Base-by-base conservation (phyloP, 2,888 invertebrate genomes). In the Nudaria mundana region DNA sequence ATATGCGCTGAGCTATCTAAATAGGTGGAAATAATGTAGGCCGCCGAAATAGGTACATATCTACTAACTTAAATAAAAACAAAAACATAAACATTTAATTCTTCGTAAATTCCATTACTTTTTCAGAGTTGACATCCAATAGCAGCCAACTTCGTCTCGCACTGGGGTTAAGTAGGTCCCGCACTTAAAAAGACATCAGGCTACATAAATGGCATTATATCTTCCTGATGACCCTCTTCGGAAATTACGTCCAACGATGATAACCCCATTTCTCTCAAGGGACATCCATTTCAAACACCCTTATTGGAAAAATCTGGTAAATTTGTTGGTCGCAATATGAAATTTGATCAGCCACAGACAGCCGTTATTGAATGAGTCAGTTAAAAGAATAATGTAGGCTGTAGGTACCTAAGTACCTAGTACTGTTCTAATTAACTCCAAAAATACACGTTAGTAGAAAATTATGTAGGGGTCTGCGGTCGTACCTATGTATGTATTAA, bases 101-200 rank as follows among this genome's bases (percentile, higher is more conserved):
- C n/a, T n/a, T n/a, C n/a, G n/a, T n/a, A n/a, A n/a, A n/a, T n/a
- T n/a, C n/a, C n/a, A n/a, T n/a, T n/a, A n/a, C n/a, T n/a, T n/a
- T n/a, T n/a, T n/a, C n/a, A n/a, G n/a, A n/a, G n/a, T n/a, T n/a
- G n/a, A n/a, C n/a, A n/a, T n/a, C n/a, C n/a, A n/a, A n/a, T n/a
- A n/a, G n/a, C n/a, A n/a, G n/a, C n/a, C n/a, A 61, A 65, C 64
- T 58, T 69, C 62, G 60, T 69, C 71, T 65, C 69, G 68, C 71
- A 75, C 77, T 78, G 72, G 79, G 84, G 81, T 80, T 82, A 84
- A 85, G 83, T 81, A 80, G 81, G 81, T 71, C 75, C 76, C n/a
- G 81, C 81, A 86, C 85, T 87, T 85, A 86, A 85, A 87, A 86
- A 85, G 77, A 84, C 87, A 87, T 87, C 86, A 87, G 85, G 82